Conservation (phyloP, 2,797 vertebrate species). For the Anguilla megastoma region DNA sequence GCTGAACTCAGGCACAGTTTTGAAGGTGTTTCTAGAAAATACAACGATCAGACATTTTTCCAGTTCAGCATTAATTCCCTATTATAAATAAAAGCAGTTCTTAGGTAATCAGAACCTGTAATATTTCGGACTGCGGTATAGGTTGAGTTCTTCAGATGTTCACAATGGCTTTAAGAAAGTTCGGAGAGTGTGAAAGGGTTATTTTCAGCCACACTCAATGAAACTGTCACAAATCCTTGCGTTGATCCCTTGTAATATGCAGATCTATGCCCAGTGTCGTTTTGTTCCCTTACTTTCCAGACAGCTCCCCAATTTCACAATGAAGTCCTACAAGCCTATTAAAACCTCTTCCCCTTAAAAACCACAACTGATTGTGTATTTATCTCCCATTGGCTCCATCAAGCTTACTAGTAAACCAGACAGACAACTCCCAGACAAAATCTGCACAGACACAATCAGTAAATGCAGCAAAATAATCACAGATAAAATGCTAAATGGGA, state of each 20-base stretch:
- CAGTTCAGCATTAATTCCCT: not conserved
- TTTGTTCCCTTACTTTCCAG: not conserved
- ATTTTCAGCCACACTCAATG: not conserved
- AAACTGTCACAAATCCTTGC: not conserved
- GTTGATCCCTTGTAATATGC: not conserved
- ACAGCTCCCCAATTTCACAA: not conserved
- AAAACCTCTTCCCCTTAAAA: not conserved
- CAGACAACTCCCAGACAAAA: not conserved
- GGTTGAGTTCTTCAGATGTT: not conserved
- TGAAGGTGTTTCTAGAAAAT: not conserved
- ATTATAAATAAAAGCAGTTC: not conserved
- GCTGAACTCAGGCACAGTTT: not conserved
- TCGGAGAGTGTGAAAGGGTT: not conserved
- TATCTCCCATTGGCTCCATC: not conserved
- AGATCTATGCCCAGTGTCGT: not conserved
- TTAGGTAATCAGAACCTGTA: not conserved
- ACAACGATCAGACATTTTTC: not conserved
- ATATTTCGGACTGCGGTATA: not conserved
- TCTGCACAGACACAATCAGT: not conserved
- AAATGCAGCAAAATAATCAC: not conserved
- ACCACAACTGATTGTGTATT: not conserved
- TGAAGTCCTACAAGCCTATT: not conserved
- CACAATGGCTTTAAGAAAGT: not conserved
- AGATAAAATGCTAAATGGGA: not conserved
- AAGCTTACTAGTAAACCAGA: not conserved